Percentiles rank a stretch among this genome's conserved stretches.
These are phyloP conservation scores for Acanthurus leucopareius DNA, from an alignment of 2,797 vertebrate species.

Conservation along the genomic window DNA sequence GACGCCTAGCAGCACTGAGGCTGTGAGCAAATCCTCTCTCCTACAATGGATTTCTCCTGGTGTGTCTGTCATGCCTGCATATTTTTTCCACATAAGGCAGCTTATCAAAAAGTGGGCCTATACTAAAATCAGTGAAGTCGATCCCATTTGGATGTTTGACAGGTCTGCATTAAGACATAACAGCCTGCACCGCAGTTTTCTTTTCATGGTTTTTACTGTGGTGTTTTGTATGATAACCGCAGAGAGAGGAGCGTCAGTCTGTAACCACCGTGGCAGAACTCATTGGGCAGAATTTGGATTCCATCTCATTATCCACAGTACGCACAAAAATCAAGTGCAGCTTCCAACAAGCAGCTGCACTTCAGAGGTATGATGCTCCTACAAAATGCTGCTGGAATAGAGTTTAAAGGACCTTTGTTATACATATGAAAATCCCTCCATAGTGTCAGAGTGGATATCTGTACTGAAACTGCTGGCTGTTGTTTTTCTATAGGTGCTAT, in stretches of 20 bases:
- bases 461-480: background rate
- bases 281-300: background rate
- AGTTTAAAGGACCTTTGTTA: background rate
- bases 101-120: background rate
- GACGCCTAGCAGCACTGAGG: background rate
- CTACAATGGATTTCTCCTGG: background rate
- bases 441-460: background rate
- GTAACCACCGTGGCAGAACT: background rate
- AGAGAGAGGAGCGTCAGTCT: background rate
- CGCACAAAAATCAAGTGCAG: background rate
- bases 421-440: background rate
- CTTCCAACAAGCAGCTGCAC: slow-evolving; percentile 5
- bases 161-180: slow-evolving; percentile 17
- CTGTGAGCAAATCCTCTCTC: too few species aligned
- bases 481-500: background rate
- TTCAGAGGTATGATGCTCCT: background rate
- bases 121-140: slow-evolving; percentile 44
- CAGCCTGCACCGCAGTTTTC: slow-evolving; percentile 6
- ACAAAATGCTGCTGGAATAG: background rate
- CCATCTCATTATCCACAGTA: background rate
- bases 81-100: slow-evolving; percentile 8
- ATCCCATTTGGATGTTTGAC: slow-evolving; percentile 41
- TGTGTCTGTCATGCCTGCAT: too few species aligned
- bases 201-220: background rate
- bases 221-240: background rate